These are phyloP conservation scores for Clarias platycephalus DNA, from an alignment of 2,797 vertebrate genomes.

Conservation along the genomic window DNA sequence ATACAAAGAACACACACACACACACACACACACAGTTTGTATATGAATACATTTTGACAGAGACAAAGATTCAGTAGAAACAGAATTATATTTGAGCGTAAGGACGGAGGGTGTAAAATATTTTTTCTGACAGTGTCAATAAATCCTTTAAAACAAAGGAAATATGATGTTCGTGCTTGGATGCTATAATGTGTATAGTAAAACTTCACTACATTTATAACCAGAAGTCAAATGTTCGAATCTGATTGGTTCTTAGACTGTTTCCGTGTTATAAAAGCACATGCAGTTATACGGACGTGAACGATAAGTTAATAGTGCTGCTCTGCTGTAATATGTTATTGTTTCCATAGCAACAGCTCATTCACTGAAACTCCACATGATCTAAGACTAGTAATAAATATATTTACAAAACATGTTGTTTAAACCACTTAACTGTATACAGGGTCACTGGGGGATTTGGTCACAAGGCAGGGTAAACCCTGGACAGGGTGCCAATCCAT, in stretches of 20 bases:
- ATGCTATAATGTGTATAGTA: neutral
- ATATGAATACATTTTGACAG: neutral
- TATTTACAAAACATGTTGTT: neutral
- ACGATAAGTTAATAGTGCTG: neutral
- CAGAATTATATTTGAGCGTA: neutral
- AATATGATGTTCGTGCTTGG: neutral
- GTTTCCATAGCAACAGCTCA: too few species aligned
- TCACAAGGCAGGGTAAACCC: too few species aligned
- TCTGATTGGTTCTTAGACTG: neutral
- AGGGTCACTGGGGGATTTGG: too few species aligned
- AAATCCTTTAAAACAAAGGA: neutral
- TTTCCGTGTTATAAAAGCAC: neutral
- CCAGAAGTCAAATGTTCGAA: neutral
- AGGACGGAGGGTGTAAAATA: neutral
- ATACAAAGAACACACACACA: neutral
- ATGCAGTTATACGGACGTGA: neutral
- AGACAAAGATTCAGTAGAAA: neutral
- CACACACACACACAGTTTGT: neutral
- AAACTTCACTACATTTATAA: constrained; percentile 4
- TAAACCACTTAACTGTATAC: neutral
- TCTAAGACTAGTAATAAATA: neutral
- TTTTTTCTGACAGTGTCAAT: neutral
- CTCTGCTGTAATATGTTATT: neutral
- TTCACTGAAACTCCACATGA: neutral
- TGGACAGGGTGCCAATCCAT: too few species aligned